Percentiles rank a stretch among this genome's conserved stretches.
Evolutionary conservation across 2,797 vertebrate genomes (phyloP).

Genomic region (Pogoniulus pusillus): DNA sequence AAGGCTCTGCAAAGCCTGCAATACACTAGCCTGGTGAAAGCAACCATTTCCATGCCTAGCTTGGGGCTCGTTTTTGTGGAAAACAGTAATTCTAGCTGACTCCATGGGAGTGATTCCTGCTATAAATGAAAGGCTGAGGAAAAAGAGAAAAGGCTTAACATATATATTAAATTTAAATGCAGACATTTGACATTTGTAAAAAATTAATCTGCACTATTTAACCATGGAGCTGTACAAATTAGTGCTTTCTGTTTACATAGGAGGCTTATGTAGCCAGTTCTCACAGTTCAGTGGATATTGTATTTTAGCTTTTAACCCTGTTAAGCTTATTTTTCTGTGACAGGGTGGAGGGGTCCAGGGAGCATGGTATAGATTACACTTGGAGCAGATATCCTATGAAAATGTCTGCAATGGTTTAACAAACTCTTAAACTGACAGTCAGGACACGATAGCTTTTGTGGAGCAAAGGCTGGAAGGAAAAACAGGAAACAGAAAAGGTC

Average conservation of each 20-base stretch:
- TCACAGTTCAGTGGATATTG: slow-evolving; percentile 48
- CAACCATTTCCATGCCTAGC: neutral
- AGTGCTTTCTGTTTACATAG: slow-evolving; percentile 54
- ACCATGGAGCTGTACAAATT: slow-evolving; percentile 45
- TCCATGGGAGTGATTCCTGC: slow-evolving; percentile 10
- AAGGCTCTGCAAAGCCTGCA: neutral
- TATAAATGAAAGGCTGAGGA: slow-evolving; percentile 36
- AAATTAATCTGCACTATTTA: slow-evolving; percentile 56
- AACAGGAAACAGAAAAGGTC: neutral
- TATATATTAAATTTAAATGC: slow-evolving; percentile 48
- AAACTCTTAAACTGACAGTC: neutral
- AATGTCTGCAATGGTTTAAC: neutral
- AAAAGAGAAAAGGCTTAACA: slow-evolving; percentile 14
- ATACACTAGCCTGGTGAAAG: neutral
- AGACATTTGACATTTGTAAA: slow-evolving; percentile 56
- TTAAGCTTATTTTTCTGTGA: slow-evolving; percentile 48
- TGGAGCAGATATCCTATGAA: neutral
- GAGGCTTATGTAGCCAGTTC: slow-evolving; percentile 45
- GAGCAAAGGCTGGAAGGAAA: neutral
- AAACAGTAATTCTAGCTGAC: slow-evolving; percentile 30
- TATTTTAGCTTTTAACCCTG: slow-evolving; percentile 55
- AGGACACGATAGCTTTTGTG: neutral
- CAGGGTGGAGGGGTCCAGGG: neutral
- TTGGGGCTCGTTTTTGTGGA: neutral
- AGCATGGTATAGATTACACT: neutral